A percentile compares a stretch with the other conserved stretches of the same genome.
phyloP scores from a whole-genome alignment of 2,797 vertebrate species.

The Propithecus perrieri region DNA sequence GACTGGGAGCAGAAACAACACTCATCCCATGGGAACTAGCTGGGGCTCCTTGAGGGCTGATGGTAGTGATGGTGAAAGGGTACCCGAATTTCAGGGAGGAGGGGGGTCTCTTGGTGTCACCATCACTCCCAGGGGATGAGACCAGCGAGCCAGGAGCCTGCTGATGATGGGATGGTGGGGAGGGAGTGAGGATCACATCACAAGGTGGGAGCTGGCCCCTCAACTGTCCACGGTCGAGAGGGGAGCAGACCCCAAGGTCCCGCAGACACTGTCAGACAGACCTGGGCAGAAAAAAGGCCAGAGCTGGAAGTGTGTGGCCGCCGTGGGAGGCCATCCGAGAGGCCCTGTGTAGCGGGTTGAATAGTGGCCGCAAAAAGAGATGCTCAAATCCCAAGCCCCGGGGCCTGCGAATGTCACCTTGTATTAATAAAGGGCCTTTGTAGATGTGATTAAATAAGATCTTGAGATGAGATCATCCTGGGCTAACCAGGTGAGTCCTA shows the following conservation, averaged over 20 bases:
- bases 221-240: fast-evolving
- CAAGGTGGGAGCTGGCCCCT: neutral
- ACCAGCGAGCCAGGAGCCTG: neutral
- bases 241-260: neutral
- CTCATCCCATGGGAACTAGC: neutral
- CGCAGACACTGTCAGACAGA: neutral
- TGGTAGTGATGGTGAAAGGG: neutral
- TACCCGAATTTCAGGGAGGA: neutral
- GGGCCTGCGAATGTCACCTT: neutral
- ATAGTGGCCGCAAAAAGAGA: neutral
- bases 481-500: neutral
- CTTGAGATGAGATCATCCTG: neutral
- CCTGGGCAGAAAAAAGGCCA: neutral
- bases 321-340: neutral
- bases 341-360: neutral
- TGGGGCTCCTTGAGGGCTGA: neutral
- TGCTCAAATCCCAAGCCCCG: neutral
- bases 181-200: neutral
- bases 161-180: neutral
- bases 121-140: too few species aligned
- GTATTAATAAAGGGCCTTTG: neutral
- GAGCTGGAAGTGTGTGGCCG: neutral
- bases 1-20: neutral
- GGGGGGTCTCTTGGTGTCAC: neutral
- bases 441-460: neutral